phyloP scores from a whole-genome alignment of 2,888 invertebrate species.

The Ctena decussata region DNA sequence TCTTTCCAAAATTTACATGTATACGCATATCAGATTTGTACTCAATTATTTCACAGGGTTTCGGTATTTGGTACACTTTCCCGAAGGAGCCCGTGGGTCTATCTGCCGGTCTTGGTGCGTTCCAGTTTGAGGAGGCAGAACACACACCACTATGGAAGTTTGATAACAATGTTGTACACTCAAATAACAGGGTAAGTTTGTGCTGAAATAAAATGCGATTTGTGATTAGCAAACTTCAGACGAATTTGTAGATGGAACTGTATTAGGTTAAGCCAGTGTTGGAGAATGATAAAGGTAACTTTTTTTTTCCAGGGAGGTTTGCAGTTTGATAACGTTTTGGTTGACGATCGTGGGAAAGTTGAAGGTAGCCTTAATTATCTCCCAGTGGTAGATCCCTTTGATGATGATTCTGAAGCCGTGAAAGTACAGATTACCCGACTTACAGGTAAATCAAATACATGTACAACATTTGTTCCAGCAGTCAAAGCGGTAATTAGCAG shows the following conservation, averaged over 20 bases:
- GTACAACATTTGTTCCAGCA: no score
- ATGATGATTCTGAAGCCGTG: not conserved
- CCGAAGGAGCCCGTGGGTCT: slow-evolving; percentile 20
- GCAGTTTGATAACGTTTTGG: slow-evolving; percentile 14
- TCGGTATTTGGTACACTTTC: slow-evolving; percentile 36
- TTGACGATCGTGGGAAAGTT: not conserved
- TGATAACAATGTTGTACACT: slow-evolving; percentile 15
- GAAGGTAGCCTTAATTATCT: slow-evolving; percentile 9
- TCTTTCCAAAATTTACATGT: no score
- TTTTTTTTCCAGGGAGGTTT: slow-evolving; percentile 26
- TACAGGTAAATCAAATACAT: slow-evolving; percentile 8
- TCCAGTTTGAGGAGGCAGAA: not conserved
- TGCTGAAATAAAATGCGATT: no score
- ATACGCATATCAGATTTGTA: no score
- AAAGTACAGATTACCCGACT: not conserved
- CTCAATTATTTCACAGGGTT: no score
- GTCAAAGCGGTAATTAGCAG: no score
- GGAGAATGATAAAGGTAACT: no score
- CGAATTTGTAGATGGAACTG: no score
- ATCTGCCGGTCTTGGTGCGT: not conserved
- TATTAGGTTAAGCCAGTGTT: no score
- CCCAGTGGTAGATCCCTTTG: not conserved
- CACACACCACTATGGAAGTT: slow-evolving; percentile 7
- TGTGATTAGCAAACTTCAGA: not conserved
- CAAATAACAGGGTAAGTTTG: slow-evolving; percentile 18